Conservation (phyloP, 2,113 vertebrate genomes). For the Mus spicilegus region DNA sequence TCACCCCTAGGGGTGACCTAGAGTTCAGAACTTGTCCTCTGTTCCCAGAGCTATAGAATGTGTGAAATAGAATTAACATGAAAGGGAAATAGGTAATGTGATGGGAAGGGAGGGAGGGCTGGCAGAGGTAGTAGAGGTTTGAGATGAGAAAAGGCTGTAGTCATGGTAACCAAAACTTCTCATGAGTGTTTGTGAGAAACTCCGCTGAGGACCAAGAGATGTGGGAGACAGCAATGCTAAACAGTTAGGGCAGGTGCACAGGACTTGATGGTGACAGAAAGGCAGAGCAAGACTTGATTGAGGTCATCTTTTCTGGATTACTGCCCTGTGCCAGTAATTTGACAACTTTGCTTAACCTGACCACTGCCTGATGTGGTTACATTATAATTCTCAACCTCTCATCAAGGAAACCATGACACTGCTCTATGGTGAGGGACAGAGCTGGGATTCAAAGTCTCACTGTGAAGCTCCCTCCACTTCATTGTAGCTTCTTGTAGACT, state of each 20-base stretch:
- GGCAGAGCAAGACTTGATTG: neutral
- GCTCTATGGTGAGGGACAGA: neutral
- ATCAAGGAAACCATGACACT: neutral
- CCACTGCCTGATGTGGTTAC: neutral
- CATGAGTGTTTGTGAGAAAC: neutral
- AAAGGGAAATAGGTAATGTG: neutral
- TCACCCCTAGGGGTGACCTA: neutral
- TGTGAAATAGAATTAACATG: neutral
- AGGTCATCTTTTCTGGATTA: neutral
- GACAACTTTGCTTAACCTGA: fast-evolving
- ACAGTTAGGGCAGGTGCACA: neutral
- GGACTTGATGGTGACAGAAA: fast-evolving
- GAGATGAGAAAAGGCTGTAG: neutral
- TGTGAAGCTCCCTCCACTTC: neutral
- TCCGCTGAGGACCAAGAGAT: neutral
- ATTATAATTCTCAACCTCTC: neutral
- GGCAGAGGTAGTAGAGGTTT: too few relatives aligned
- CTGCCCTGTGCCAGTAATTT: neutral
- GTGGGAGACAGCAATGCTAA: neutral
- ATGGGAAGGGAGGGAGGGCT: neutral
- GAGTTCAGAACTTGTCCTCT: neutral
- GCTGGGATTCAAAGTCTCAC: neutral
- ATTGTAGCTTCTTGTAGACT: neutral
- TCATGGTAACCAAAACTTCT: neutral
- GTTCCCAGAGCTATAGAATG: neutral